Conservation (phyloP, 2,888 invertebrate genomes). For the Dastarcus helophoroides region DNA sequence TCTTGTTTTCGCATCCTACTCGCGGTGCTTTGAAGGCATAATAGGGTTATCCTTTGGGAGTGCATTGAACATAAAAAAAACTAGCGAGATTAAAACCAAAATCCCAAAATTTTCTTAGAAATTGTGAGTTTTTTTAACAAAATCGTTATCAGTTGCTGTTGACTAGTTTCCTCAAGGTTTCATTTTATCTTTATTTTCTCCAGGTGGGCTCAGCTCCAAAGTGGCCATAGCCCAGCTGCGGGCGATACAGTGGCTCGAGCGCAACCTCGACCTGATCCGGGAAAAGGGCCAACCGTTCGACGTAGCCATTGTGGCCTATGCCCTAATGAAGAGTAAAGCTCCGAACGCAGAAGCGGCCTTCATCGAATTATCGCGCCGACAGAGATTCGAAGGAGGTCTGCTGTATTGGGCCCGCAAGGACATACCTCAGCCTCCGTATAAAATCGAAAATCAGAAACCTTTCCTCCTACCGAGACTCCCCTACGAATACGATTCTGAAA, state of each 20-base stretch:
- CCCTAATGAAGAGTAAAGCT: conserved; percentile 72
- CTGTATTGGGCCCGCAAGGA: conserved; percentile 76
- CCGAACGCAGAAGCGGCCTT: conserved; percentile 77
- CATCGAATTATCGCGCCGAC: conserved; percentile 53
- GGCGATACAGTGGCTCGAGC: conserved; percentile 70
- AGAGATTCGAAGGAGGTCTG: conserved; percentile 63
- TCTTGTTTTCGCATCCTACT: too few species aligned
- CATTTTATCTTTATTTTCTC: conserved; percentile 12
- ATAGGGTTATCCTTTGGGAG: too few species aligned
- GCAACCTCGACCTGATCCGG: conserved; percentile 64
- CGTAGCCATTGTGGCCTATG: conserved; percentile 81
- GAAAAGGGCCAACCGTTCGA: conserved; percentile 68
- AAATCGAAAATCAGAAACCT: conserved; percentile 83
- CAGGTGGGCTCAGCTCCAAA: conserved; percentile 56
- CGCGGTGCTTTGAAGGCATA: too few species aligned
- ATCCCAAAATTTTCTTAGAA: too few species aligned
- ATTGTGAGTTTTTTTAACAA: too few species aligned
- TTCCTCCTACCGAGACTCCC: conserved; percentile 80
- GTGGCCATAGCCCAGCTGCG: conserved; percentile 65
- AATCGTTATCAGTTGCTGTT: too few species aligned
- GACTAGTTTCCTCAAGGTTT: too few species aligned
- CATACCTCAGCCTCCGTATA: conserved; percentile 70
- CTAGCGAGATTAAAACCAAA: too few species aligned
- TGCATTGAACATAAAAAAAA: too few species aligned
- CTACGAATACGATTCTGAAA: conserved; percentile 79